Evolutionary conservation across 1,140 invertebrate genomes (phyloP), one percentile per base, ranked within the genome.

Genomic region (Rhizoglyphus robini): DNA sequence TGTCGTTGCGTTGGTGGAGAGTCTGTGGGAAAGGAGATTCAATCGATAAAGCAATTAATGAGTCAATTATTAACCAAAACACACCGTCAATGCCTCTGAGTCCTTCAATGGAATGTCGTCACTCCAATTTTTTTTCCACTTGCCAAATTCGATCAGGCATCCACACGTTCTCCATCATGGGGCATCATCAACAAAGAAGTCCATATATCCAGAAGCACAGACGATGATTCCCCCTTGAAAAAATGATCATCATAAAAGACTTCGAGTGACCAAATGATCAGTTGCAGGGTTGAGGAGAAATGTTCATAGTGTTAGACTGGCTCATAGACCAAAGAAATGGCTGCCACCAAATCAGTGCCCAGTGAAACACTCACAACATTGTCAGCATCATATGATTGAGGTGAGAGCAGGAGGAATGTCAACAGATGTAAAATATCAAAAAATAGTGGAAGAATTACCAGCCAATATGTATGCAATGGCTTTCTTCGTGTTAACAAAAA

Each of bases 401-500:
- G 94, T 95, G 68, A 99, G 83, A 54, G 96, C 95, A 71, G 99
- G 81, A 63, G 95, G 95, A 75, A 98, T 92, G 75, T 95, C 91
- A 77, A 88, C 86, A 25, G 97, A 81, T 77, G 98, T 97, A 80
- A 96, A 98, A 67, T 92, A 85, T 75, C 98, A 83, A 85, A 99
- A 93, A 74, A 99, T 97, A 81, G 99, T 96, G 69, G 96, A 94
- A 79, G 98, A 97, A 80, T 99, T 99, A 65, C 92, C 96, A 68
- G 96, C 97, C 65, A 99, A 79, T 36, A 95, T 98, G 81, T 99
- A 99, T 23, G 94, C 93, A 79, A 99, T 98, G 69, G 95, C 97
- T 79, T 99, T 99, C 81, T 99, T 99, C 77, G 99, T 79, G 77
- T 99, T 99, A 81, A 99, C 95, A 81, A 99, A 98, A 76, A 98